Evolutionary conservation across 2,888 invertebrate genomes (phyloP), one percentile per base, ranked within the genome.

Genomic region (Drosophila macrospina): DNA sequence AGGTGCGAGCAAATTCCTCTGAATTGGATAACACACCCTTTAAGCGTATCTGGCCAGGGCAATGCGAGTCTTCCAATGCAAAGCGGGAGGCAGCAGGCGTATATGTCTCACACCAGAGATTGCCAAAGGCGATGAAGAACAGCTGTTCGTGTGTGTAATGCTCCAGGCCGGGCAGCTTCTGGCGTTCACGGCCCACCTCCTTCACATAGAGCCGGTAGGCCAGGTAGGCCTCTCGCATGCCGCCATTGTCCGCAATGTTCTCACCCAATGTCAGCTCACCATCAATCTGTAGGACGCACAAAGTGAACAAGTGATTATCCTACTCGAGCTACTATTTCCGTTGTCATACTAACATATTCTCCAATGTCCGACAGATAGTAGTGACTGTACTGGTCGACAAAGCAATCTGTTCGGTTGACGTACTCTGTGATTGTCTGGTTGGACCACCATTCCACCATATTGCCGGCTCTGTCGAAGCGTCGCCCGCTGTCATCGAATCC

Each of bases 381-480:
- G 16, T 92, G 92, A 47, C 94, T 94, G 89, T 98, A 98, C 90
- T 98, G 98, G 41, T 96, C 94, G 13, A 98, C 93, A 89, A 98
- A 98, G 90, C 98, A 98, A 70, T 95, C 93, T 0, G 96, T 95
- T 86, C 95, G 94, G 74, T 96, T 94, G 52, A 95, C 94, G 91
- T 97, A 98, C 16, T 95, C 95, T 11, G 93, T 92, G 47, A 96
- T 94, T 0, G 97, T 97, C 42, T 93, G 92, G 78, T 96, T 95
- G 1, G 95, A 95, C 98, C 98, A 98, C 98, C 98, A 98, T 68
- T 96, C 96, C n/a, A 95, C 92, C 84, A 96, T 93, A 91, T 97
- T 97, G 10, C 98, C 98, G 76, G 95, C 93, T 86, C 95, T 95
- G 90, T 98, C 97, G 86, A 96, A 98, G 87, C 96, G 95, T 50